Conservation (phyloP, 2,888 invertebrate genomes). For the Phymatocera aterrima region DNA sequence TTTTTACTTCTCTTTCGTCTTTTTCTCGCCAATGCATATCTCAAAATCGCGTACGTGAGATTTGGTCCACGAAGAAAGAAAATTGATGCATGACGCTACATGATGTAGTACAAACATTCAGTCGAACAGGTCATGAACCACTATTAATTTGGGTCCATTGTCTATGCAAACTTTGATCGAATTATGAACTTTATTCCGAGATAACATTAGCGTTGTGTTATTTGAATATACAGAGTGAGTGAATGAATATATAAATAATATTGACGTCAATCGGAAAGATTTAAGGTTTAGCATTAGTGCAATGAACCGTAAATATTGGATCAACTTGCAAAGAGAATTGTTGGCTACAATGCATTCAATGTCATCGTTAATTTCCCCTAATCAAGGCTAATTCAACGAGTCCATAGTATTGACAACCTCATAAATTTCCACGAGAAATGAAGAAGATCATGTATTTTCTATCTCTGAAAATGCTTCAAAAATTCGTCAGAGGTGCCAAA, state of each 20-base stretch:
- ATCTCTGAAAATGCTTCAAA: too few species aligned
- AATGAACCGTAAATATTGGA: neutral
- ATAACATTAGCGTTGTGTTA: neutral
- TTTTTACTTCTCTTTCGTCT: too few species aligned
- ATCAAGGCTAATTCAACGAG: neutral
- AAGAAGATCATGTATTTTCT: too few species aligned
- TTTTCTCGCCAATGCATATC: too few species aligned
- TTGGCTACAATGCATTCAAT: neutral
- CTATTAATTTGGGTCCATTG: neutral
- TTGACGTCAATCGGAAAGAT: neutral
- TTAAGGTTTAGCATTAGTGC: neutral
- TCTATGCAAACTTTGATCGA: neutral
- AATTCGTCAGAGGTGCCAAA: too few species aligned
- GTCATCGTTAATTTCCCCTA: neutral
- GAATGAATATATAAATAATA: neutral
- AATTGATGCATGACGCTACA: too few species aligned
- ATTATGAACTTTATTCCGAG: conserved; percentile 12
- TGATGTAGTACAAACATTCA: neutral
- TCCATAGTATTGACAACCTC: neutral
- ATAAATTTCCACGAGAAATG: too few species aligned
- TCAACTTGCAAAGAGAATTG: neutral
- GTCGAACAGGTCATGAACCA: neutral
- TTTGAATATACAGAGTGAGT: neutral
- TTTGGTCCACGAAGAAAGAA: too few species aligned
- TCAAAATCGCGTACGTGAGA: too few species aligned